phyloP scores from a whole-genome alignment of 2,888 invertebrate genomes.

The Caenorhabditis sp. region DNA sequence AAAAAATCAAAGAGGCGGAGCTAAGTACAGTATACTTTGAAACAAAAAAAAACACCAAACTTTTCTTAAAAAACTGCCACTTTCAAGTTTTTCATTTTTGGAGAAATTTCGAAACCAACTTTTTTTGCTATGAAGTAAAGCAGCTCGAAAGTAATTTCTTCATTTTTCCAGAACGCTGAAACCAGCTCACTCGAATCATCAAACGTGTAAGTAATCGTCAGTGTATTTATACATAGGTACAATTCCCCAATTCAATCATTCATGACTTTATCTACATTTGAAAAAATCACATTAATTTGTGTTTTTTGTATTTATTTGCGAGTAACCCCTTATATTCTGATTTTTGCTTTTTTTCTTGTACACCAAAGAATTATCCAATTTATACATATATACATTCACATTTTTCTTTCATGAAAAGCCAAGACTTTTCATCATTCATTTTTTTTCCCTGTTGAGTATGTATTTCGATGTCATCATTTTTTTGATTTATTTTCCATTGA shows the following conservation, averaged over 20 bases:
- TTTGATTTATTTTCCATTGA: not conserved
- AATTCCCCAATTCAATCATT: too few species aligned
- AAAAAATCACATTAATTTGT: not conserved
- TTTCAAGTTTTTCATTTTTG: too few species aligned
- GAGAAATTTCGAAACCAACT: too few species aligned
- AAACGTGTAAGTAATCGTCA: slow-evolving; percentile 32
- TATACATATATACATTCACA: not conserved
- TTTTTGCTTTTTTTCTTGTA: too few species aligned
- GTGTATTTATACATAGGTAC: not conserved
- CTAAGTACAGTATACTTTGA: too few species aligned
- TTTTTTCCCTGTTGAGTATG: not conserved
- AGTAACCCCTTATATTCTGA: not conserved
- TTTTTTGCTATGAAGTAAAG: too few species aligned
- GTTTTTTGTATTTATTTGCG: not conserved
- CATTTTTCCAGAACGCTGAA: slow-evolving; percentile 46
- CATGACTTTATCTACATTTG: not conserved
- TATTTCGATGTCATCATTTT: not conserved
- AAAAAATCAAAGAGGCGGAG: too few species aligned
- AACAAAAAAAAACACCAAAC: too few species aligned
- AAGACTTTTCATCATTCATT: too few species aligned
- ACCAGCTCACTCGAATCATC: slow-evolving; percentile 42
- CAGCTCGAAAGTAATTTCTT: not conserved
- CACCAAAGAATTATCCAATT: not conserved
- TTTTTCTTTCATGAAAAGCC: not conserved
- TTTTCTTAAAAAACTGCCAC: too few species aligned